These are phyloP conservation scores for Meandrusa payeni DNA, from an alignment of 2,888 invertebrate species.

Conservation along the genomic window DNA sequence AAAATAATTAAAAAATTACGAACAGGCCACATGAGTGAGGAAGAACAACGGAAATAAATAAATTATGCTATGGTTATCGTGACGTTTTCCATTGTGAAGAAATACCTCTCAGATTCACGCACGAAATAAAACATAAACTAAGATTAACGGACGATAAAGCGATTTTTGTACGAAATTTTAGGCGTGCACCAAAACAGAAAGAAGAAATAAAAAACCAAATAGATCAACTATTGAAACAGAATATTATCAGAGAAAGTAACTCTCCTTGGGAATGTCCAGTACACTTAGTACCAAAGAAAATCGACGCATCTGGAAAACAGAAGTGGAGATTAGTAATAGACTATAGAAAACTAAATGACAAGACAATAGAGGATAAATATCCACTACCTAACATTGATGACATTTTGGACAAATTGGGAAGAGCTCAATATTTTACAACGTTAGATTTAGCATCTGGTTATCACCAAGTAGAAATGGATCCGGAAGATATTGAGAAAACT, in stretches of 20 bases:
- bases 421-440: slow-evolving; percentile 9
- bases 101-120: slow-evolving; percentile 4
- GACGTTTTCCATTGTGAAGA: slow-evolving; percentile 9
- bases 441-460: slow-evolving; percentile 26
- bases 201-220: slow-evolving; percentile 23
- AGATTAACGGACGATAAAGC: background rate
- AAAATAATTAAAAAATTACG: slow-evolving; percentile 25
- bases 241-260: slow-evolving; percentile 29
- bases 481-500: slow-evolving; percentile 36
- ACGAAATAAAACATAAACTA: slow-evolving; percentile 2
- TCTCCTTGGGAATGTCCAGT: background rate
- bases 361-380: background rate
- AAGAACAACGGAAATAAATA: slow-evolving; percentile 34
- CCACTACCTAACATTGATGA: background rate
- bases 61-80: slow-evolving; percentile 9
- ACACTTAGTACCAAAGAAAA: background rate
- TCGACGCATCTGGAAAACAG: slow-evolving; percentile 1
- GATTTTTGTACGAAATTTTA: slow-evolving; percentile 1
- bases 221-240: slow-evolving; percentile 16
- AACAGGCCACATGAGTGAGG: slow-evolving; percentile 21
- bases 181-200: slow-evolving; percentile 24
- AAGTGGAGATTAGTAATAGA: background rate
- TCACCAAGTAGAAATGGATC: slow-evolving; percentile 26
- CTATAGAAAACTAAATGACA: background rate
- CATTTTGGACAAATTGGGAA: background rate